phyloP scores from a whole-genome alignment of 2,888 invertebrate genomes.

The Yponomeuta cagnagella region DNA sequence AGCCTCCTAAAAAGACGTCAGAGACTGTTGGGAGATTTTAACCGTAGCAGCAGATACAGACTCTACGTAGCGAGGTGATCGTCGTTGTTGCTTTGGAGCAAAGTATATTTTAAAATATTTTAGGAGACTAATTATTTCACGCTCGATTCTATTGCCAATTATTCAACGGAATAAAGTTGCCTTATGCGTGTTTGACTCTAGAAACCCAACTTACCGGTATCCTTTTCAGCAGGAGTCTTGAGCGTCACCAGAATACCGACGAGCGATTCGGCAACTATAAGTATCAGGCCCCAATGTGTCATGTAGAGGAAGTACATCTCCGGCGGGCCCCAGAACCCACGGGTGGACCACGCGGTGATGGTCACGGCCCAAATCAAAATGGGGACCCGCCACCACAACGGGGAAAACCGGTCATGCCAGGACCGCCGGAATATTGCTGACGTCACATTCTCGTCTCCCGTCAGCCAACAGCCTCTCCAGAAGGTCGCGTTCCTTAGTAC shows the following conservation, averaged over 20 bases:
- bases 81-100: no score
- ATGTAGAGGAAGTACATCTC: slow-evolving; percentile 70
- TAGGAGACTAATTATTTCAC: no score
- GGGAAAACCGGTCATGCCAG: slow-evolving; percentile 43
- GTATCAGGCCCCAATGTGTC: slow-evolving; percentile 72
- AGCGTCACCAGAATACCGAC: slow-evolving; percentile 55
- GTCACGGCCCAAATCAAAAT: slow-evolving; percentile 52
- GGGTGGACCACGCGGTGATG: slow-evolving; percentile 45
- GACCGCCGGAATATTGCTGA: slow-evolving; percentile 47
- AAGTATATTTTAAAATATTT: no score
- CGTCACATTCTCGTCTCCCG: slow-evolving; percentile 32
- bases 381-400: slow-evolving; percentile 59
- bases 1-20: no score
- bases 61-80: no score
- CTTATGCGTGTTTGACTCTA: no score
- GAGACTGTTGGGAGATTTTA: no score
- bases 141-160: no score
- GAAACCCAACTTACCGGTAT: slow-evolving; percentile 2
- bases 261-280: slow-evolving; percentile 51
- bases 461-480: slow-evolving; percentile 28
- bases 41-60: no score
- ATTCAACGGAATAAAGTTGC: no score
- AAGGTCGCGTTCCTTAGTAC: slow-evolving; percentile 45
- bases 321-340: slow-evolving; percentile 56
- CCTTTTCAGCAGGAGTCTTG: slow-evolving; percentile 28